Evolutionary conservation across 2,888 invertebrate genomes (phyloP), one percentile per base, ranked within the genome.

Genomic region (Acrobasis repandana): DNA sequence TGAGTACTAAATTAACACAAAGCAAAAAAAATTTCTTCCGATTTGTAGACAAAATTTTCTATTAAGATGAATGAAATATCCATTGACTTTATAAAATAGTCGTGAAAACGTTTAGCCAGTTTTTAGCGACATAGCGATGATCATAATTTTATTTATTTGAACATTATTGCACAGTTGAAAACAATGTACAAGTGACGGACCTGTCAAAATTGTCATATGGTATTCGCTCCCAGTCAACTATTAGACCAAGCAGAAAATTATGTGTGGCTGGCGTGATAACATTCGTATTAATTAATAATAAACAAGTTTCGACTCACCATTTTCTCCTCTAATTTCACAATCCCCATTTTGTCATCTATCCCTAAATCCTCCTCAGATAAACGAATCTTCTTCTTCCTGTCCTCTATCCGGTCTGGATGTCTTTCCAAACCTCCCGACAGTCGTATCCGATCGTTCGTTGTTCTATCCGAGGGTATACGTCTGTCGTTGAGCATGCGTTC

Each of bases 401-500:
- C 48, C 14, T 54, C 54, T 11, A n/a, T 54, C 43, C 48, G 43
- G 49, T 51, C 63, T 15, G 48, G 15, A 33, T 33, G 49, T 34
- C 52, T 43, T 2, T 60, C 60, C 28, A 34, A 9, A 1, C 36
- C 18, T 5, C 28, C 20, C 11, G 50, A n/a, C 54, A 38, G 54
- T 54, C 54, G 54, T 38, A 54, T 54, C 65, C 80, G 73, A 57
- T 81, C 78, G 58, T 69, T 72, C 60, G 72, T 68, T 61, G 71
- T 67, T 56, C 77, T 67, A 58, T 77, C 79, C 46, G 67, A 61
- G 33, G 65, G 63, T 8, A 63, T 11, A 20, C 54, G 38, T 38
- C 38, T 38, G 18, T 54, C 38, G 38, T 8, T 14, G 14, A 54
- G 8, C 38, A 50, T 46, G 11, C 72, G 67, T 28, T 73, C 75